Evolutionary conservation across 2,797 vertebrate genomes (phyloP), one percentile per base, ranked within the genome.

Genomic region (Pempheris klunzingeri): DNA sequence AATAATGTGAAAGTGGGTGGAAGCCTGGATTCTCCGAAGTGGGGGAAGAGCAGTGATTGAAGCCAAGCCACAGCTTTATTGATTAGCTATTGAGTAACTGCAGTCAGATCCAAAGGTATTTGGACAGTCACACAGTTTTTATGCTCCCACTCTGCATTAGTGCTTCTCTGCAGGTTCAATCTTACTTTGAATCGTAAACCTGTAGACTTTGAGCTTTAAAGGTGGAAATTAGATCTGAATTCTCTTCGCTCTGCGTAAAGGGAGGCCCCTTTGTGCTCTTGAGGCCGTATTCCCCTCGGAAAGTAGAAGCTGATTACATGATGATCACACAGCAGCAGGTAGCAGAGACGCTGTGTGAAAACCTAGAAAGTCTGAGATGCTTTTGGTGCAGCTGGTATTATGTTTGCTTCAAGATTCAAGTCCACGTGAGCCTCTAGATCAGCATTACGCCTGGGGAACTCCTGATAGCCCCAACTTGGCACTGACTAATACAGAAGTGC

Each of bases 51-150:
- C 39, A 30, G 47, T 20, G 55, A 79, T 68, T 82, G 68, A 79
- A 81, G 52, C 74, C 65, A n/a, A 74, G 78, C 59, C 63, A 68
- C 58, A 28, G 49, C 38, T 67, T 84, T 72, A 87, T 81, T 70
- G 85, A 88, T 86, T 55, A 74, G 20, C 61, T 62, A 72, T 62
- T 78, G 71, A 72, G 73, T 38, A 66, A 74, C 59, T 69, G 82
- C 73, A 58, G 68, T 54, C 63, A 17, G 41, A 53, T 68, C 44
- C 62, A 55, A 73, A 68, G 22, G 15, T 55, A 14, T 79, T 71
- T 80, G 73, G 54, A 70, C 39, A 49, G 57, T 17, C 22, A 60
- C 22, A 20, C 30, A 20, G 36, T 41, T 59, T 81, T 78, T 54
- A 46, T 68, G 54, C 46, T 68, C 57, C 47, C 32, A 18, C 54